Conservation (phyloP, 1,140 invertebrate species). For the Calephelis nemesis region DNA sequence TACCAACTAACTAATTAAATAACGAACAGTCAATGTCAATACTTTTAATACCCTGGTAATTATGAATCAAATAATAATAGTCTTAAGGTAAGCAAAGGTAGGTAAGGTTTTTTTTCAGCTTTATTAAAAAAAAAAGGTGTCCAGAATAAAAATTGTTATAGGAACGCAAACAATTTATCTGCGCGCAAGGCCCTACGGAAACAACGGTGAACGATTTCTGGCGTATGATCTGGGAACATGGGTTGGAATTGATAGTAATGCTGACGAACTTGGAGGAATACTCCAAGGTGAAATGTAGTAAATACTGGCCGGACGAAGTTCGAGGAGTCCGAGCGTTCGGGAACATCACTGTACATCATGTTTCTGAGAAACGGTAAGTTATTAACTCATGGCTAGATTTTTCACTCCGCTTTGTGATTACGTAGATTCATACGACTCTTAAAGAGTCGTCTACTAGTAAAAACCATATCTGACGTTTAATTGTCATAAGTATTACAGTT, state of each 20-base stretch:
- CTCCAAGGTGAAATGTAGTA: conserved; percentile 94
- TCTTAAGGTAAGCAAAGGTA: too few relatives aligned
- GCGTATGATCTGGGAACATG: conserved; percentile 98
- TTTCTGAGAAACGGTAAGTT: conserved; percentile 83
- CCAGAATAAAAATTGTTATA: conserved; percentile 26
- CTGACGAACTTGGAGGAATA: conserved; percentile 96
- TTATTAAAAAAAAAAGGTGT: neutral
- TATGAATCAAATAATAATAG: too few relatives aligned
- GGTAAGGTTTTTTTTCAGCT: too few relatives aligned
- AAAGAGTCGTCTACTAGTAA: too few relatives aligned
- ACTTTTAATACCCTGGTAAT: too few relatives aligned
- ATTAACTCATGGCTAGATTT: too few relatives aligned
- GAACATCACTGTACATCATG: conserved; percentile 88
- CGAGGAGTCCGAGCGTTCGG: conserved; percentile 88
- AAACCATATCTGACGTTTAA: too few relatives aligned
- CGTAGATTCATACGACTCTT: too few relatives aligned
- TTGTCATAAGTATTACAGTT: too few relatives aligned
- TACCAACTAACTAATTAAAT: too few relatives aligned
- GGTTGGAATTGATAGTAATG: conserved; percentile 95
- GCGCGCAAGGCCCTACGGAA: conserved; percentile 95
- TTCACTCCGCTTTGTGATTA: too few relatives aligned
- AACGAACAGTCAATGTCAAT: too few relatives aligned
- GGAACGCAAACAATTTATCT: conserved; percentile 95
- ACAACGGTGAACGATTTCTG: conserved; percentile 97
- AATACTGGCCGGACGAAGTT: conserved; percentile 94